Base-by-base conservation (phyloP, 2,888 invertebrate genomes). In the Eubasilissa splendida region DNA sequence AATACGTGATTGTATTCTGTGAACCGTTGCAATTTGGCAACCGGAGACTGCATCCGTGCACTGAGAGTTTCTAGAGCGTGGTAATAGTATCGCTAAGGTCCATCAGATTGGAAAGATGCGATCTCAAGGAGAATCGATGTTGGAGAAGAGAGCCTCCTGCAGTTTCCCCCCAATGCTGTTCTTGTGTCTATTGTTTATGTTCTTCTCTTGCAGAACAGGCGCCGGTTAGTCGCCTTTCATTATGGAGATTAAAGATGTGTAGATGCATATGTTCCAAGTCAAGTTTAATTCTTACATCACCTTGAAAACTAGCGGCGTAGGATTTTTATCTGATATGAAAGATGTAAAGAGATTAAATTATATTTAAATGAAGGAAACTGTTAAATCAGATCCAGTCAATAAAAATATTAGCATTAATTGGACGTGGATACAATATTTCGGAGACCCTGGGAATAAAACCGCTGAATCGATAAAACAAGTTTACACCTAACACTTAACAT, bases 21-120 rank as follows among this genome's bases (percentile, higher is more conserved):
- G 54, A 71, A 54, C 54, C 71, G 71, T 54, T 71, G 71, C 71
- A 71, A 53, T 71, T 71, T 71, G 71, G 71, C 71, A 71, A 54
- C 53, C 22, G 22, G 71, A 53, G 53, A n/a, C 71, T 71, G 71
- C 71, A 68, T 68, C 68, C 68, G 14, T 68, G 68, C 68, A 68
- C 14, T 14, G 33, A 12, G 54, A 54, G 54, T 71, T 54, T 53
- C 14, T 54, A 71, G 71, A 71, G 54, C 71, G 54, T 54, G 71
- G 4, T 54, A 11, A 54, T 14, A 54, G 54, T 22, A 54, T n/a
- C 71, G 22, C 71, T 9, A 11, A 71, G 54, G 53, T n/a, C 53
- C 33, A 33, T 54, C 71, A 54, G 54, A 71, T 71, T 54, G 71
- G 71, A 71, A 54, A 71, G 71, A 71, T 71, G 53, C 71, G 22